Percentiles rank a stretch among this genome's conserved stretches.
Evolutionary conservation across 2,113 vertebrate species (phyloP).

Genomic region (Coptodon bakossiorum): DNA sequence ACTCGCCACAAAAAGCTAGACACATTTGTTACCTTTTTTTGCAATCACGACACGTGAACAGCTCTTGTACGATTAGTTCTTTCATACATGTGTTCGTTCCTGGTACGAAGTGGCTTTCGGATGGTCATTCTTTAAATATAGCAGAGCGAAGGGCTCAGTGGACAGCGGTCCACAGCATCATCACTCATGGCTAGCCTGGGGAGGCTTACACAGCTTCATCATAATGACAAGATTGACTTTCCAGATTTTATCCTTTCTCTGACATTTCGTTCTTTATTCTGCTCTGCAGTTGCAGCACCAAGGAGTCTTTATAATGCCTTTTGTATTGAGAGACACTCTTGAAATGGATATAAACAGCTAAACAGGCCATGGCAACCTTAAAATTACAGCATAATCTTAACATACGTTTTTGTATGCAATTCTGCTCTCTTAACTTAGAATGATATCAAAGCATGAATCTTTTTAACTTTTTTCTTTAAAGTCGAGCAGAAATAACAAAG

Average conservation of each 20-base stretch:
- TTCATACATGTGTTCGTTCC: not conserved
- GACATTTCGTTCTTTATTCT: slow-evolving; percentile 60
- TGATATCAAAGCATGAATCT: not conserved
- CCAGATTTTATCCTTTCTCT: slow-evolving; percentile 58
- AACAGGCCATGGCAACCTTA: not conserved
- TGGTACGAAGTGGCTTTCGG: not conserved
- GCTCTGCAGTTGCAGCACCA: not conserved
- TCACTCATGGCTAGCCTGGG: slow-evolving; percentile 56
- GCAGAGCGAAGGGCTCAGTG: slow-evolving; percentile 45
- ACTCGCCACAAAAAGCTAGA: slow-evolving; percentile 16
- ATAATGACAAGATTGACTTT: slow-evolving; percentile 69
- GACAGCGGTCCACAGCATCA: slow-evolving; percentile 44
- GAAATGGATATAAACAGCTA: not conserved
- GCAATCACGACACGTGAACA: not conserved
- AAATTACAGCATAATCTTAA: not conserved
- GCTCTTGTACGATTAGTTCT: not conserved
- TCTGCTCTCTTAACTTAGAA: not conserved
- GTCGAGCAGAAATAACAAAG: not conserved
- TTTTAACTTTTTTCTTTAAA: not conserved
- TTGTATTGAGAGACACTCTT: not conserved
- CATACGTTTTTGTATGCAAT: not conserved
- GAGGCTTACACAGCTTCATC: slow-evolving; percentile 58
- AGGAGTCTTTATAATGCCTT: not conserved
- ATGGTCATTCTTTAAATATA: slow-evolving; percentile 62
- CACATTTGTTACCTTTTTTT: slow-evolving; percentile 23